phyloP scores from a whole-genome alignment of 2,888 invertebrate species.

The Parnassius glacialis region DNA sequence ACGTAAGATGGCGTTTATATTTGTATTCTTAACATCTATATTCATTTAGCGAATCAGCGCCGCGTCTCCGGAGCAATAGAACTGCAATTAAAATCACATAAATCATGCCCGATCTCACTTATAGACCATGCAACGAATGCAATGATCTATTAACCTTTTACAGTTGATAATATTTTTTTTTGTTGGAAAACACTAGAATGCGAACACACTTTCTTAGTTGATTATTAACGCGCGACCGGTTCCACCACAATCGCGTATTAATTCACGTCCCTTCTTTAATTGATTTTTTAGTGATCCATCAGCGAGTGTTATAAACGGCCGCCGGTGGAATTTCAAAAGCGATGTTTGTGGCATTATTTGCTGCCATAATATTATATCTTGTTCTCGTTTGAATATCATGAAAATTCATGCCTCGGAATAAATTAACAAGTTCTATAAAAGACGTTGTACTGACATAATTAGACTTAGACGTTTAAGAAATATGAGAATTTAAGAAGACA shows the following conservation, averaged over 20 bases:
- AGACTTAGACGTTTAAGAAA: not conserved
- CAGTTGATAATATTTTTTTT: not conserved
- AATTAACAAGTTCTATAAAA: constrained; percentile 15
- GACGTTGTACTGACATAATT: not conserved
- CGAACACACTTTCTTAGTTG: constrained; percentile 6
- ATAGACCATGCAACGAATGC: not conserved
- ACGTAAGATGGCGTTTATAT: not conserved
- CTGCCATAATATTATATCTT: constrained; percentile 10
- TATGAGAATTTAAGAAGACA: not conserved
- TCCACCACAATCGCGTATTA: constrained; percentile 1
- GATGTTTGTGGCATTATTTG: constrained; percentile 3
- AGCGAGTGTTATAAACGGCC: not conserved
- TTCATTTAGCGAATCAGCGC: constrained; percentile 33
- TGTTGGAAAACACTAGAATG: constrained; percentile 11
- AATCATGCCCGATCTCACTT: constrained; percentile 44
- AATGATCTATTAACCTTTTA: constrained; percentile 2
- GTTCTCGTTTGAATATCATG: constrained; percentile 18
- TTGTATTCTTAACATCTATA: constrained; percentile 41
- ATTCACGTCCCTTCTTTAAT: constrained; percentile 6
- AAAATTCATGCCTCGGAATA: constrained; percentile 15
- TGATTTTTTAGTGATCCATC: constrained; percentile 15
- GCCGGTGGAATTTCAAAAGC: not conserved
- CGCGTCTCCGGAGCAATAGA: constrained; percentile 31
- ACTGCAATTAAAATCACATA: constrained; percentile 63
- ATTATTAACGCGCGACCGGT: constrained; percentile 11